A percentile compares a stretch with the other conserved stretches of the same genome.
Evolutionary conservation across 2,113 vertebrate genomes (phyloP).

Genomic region (Drymodes brunneopygia): DNA sequence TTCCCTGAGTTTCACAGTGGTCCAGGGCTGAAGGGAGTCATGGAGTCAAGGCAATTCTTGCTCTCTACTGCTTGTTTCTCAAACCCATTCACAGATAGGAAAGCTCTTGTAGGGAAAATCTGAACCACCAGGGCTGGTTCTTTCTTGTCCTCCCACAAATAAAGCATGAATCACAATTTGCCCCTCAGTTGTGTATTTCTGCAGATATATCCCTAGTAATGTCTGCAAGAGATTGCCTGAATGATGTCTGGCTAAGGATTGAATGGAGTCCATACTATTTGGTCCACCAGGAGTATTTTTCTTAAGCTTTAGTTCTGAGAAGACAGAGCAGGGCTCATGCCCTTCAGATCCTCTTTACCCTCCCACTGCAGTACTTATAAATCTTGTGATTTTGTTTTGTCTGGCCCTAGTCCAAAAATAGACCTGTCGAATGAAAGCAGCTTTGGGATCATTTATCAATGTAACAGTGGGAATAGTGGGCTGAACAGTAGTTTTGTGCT

Average conservation of each 20-base stretch:
- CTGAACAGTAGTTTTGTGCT: conserved; percentile 76
- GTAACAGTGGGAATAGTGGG: conserved; percentile 71
- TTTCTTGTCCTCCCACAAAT: background rate
- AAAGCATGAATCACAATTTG: background rate
- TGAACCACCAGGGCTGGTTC: fast-evolving
- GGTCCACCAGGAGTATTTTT: background rate
- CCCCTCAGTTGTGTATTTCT: background rate
- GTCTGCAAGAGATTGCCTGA: background rate
- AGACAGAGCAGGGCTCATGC: conserved; percentile 28
- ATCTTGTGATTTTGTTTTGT: conserved; percentile 77
- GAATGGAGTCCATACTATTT: background rate
- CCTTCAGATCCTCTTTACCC: conserved; percentile 61
- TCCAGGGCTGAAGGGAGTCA: background rate
- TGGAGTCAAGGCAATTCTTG: background rate
- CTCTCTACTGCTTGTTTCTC: background rate
- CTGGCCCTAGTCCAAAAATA: conserved; percentile 75
- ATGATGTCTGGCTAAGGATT: background rate
- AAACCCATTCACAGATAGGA: background rate
- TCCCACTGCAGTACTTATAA: conserved; percentile 66
- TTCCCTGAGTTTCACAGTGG: background rate
- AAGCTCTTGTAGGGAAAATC: background rate
- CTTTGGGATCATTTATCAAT: conserved; percentile 80
- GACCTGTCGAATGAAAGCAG: conserved; percentile 67
- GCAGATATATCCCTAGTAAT: background rate
- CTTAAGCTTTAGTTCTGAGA: background rate